Conservation (phyloP, 1,140 invertebrate genomes). For the Acromyrmex echinatior region DNA sequence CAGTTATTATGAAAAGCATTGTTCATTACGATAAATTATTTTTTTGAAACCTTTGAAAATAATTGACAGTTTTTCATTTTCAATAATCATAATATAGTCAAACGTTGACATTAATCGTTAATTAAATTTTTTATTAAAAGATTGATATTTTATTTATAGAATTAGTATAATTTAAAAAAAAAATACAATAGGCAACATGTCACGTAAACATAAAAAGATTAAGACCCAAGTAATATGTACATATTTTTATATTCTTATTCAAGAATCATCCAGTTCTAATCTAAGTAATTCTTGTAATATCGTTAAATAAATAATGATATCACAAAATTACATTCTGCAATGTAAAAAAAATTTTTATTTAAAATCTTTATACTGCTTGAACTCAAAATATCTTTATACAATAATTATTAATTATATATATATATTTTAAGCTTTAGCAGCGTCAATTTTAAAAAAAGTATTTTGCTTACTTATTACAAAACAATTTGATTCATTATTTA, state of each 20-base stretch:
- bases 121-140: background rate
- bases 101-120: background rate
- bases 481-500: constrained; percentile 10
- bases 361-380: background rate
- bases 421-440: background rate
- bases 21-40: background rate
- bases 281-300: too few relatives aligned
- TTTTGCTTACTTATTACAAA: background rate
- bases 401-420: background rate
- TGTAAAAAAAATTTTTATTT: background rate
- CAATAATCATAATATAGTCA: background rate
- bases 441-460: background rate
- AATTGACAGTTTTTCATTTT: background rate
- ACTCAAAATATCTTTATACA: background rate
- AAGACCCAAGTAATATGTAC: too few relatives aligned
- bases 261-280: too few relatives aligned
- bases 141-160: background rate
- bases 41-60: background rate
- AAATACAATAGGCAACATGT: too few relatives aligned
- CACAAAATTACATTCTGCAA: background rate
- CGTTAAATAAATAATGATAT: background rate
- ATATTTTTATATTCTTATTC: too few relatives aligned
- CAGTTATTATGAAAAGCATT: too few relatives aligned
- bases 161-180: background rate
- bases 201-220: too few relatives aligned